Evolutionary conservation across 35 echinoderm and acorn worm species (phyloP).

Genomic region (Eucidaris tribuloides): DNA sequence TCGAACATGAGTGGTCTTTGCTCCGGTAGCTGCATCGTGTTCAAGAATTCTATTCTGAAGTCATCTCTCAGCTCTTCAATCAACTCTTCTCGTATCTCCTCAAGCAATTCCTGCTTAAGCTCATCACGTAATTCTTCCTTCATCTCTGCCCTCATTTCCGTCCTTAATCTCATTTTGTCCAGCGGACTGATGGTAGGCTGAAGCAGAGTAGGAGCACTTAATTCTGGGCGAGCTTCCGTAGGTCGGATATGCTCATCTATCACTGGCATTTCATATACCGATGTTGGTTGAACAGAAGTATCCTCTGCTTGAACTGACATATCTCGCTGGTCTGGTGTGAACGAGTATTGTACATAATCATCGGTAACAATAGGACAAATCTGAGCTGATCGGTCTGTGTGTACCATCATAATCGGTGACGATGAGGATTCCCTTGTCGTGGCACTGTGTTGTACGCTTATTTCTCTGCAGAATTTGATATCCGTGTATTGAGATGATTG

Average conservation of each 20-base stretch:
- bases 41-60: conserved; percentile 4
- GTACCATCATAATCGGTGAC: not conserved
- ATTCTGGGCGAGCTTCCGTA: not conserved
- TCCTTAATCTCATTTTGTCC: not conserved
- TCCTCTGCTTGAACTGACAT: not conserved
- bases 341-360: not conserved
- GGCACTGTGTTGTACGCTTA: not conserved
- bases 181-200: not conserved
- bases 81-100: conserved; percentile 28
- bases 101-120: conserved; percentile 7
- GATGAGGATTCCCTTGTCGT: not conserved
- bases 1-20: not conserved
- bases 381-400: not conserved
- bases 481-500: not conserved
- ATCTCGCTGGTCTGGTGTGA: too few relatives aligned
- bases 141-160: conserved; percentile 16
- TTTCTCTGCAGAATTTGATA: not conserved
- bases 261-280: not conserved
- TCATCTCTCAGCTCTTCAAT: conserved; percentile 34
- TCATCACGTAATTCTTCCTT: conserved; percentile 17
- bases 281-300: too few relatives aligned
- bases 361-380: not conserved
- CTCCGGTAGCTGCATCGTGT: not conserved
- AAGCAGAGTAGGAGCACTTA: not conserved
- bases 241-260: not conserved